A percentile compares a stretch with the other conserved stretches of the same genome.
Evolutionary conservation across 2,797 vertebrate species (phyloP).

Genomic region (Choloepus didactylus): DNA sequence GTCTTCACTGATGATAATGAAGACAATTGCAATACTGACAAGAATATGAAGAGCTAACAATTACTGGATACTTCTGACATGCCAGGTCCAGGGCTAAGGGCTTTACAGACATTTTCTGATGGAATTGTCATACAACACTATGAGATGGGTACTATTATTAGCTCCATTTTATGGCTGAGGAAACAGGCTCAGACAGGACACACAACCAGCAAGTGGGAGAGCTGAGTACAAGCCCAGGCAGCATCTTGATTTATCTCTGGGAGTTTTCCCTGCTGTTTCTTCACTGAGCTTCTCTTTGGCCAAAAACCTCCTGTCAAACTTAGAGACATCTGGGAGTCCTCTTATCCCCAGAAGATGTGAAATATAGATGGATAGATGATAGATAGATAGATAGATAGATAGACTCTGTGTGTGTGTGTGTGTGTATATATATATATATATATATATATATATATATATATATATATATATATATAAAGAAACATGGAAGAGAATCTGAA

Average conservation of each 20-base stretch:
- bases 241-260: neutral
- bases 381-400: no score
- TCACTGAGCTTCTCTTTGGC: neutral
- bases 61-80: neutral
- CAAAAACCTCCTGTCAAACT: neutral
- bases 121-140: neutral
- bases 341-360: neutral
- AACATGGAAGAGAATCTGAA: neutral
- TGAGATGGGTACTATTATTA: neutral
- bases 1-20: neutral
- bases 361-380: no score
- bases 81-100: neutral
- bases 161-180: neutral
- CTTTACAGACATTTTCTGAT: neutral
- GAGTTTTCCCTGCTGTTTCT: neutral
- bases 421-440: no score
- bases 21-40: neutral
- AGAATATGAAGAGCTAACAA: neutral
- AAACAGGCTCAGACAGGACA: neutral
- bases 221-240: neutral
- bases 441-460: no score
- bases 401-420: no score
- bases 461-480: neutral
- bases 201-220: neutral
- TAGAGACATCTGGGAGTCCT: neutral